Base-by-base conservation (phyloP, 2,797 vertebrate species). In the Eurystomus glaucurus region DNA sequence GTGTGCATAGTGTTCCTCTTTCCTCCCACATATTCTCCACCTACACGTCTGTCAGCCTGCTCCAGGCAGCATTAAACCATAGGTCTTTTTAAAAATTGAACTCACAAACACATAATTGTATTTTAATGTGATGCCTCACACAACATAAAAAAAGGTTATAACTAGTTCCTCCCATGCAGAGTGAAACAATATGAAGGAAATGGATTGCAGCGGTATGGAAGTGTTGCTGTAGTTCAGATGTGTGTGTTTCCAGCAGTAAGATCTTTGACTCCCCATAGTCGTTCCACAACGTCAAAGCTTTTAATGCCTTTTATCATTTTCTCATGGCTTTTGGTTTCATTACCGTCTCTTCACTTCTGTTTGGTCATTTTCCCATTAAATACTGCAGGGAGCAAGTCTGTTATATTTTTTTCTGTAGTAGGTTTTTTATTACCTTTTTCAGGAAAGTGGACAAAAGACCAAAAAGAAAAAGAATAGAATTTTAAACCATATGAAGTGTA, bases 101-200 rank as follows among this genome's bases (percentile, higher is more conserved):
- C 45, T 89, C 8, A 2, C 77, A 87, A 96, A 76, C 57, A 75
- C 21, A 20, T 65, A 71, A 78, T 60, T 90, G 45, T 92, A 84
- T 94, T 95, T 96, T 96, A 81, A 91, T 78, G 66, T 20, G 31
- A 91, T 87, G 39, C 54, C 54, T 95, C 86, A 84, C 46, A 88
- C 39, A 91, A 78, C 43, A 60, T 78, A 76, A 93, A 93, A 69
- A 91, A 94, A 85, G 19, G 41, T 54, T 85, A 13, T 52, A 90
- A 75, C 62, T 77, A 79, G 76, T 88, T 96, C 65, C 79, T 94
- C 12, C 57, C 77, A 93, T 89, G 92, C 65, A 90, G 71, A 97
- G 51, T 85, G 71, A 88, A 96, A 94, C 80, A 88, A 86, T 77
- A 55, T 79, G 65, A 85, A 60, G 58, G 57, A 87, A 95, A 96